Evolutionary conservation across 2,888 invertebrate species (phyloP).

Genomic region (Chironomus riparius): DNA sequence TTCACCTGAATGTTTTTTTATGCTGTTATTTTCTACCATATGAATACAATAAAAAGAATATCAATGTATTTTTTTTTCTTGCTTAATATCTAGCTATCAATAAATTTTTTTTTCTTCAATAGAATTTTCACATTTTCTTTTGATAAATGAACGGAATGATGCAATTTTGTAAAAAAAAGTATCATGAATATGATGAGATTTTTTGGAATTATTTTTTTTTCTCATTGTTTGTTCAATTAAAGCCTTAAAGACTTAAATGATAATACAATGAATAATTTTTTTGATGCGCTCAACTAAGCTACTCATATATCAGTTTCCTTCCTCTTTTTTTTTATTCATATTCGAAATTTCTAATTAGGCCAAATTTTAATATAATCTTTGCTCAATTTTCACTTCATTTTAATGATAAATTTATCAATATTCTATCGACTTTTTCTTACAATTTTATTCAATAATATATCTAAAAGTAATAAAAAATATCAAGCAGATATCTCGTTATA

Average conservation of each 20-base stretch:
- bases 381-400: too few relatives aligned
- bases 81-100: not conserved
- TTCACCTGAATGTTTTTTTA: not conserved
- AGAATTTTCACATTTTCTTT: not conserved
- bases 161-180: not conserved
- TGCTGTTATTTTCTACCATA: not conserved
- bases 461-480: not conserved
- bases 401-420: not conserved
- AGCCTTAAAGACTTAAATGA: not conserved
- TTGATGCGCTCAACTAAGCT: not conserved
- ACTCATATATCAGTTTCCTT: not conserved
- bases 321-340: not conserved
- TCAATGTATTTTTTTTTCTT: not conserved
- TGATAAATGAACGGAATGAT: slow-evolving; percentile 7
- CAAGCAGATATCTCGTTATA: not conserved
- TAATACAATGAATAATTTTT: too few relatives aligned
- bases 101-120: not conserved
- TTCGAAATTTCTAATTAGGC: not conserved
- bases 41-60: not conserved
- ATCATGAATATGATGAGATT: not conserved
- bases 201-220: not conserved
- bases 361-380: not conserved
- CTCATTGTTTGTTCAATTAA: not conserved
- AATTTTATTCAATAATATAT: not conserved
- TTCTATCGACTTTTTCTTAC: not conserved